Evolutionary conservation across 1,140 invertebrate genomes (phyloP).

Genomic region (Meloidogyne hapla): DNA sequence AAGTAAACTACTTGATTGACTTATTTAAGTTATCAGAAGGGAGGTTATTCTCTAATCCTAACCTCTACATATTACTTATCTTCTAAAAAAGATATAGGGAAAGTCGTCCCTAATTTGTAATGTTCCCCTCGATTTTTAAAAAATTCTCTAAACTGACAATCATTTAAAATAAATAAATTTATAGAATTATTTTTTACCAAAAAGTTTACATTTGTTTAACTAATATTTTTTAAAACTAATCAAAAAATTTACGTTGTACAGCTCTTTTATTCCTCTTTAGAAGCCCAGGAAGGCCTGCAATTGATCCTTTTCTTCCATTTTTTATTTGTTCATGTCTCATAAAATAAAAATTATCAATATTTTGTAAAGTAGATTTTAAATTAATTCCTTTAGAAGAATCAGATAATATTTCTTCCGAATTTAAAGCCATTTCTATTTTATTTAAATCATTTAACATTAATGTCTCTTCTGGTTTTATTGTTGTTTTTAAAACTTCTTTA

Average conservation of each 20-base stretch:
- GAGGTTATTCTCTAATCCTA: too few species aligned
- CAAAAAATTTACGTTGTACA: background rate
- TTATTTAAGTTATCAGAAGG: too few species aligned
- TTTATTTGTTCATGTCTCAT: background rate
- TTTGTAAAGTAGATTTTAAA: background rate
- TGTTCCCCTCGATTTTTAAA: too few species aligned
- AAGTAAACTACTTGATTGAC: too few species aligned
- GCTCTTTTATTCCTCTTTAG: background rate
- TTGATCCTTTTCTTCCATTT: background rate
- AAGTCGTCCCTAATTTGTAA: too few species aligned
- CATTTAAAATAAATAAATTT: too few species aligned
- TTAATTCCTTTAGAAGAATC: background rate
- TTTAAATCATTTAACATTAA: background rate
- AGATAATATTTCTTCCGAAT: background rate
- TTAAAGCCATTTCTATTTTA: background rate
- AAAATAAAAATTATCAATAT: background rate
- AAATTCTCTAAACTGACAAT: too few species aligned
- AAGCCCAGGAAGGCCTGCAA: background rate
- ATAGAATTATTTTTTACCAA: too few species aligned
- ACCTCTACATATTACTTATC: too few species aligned
- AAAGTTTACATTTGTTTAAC: too few species aligned
- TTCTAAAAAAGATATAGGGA: too few species aligned
- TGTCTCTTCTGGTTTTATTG: background rate
- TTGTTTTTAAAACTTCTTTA: background rate
- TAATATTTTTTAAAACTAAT: too few species aligned